Conservation (phyloP, 2,797 vertebrate genomes). For the Anguilla pacifica region DNA sequence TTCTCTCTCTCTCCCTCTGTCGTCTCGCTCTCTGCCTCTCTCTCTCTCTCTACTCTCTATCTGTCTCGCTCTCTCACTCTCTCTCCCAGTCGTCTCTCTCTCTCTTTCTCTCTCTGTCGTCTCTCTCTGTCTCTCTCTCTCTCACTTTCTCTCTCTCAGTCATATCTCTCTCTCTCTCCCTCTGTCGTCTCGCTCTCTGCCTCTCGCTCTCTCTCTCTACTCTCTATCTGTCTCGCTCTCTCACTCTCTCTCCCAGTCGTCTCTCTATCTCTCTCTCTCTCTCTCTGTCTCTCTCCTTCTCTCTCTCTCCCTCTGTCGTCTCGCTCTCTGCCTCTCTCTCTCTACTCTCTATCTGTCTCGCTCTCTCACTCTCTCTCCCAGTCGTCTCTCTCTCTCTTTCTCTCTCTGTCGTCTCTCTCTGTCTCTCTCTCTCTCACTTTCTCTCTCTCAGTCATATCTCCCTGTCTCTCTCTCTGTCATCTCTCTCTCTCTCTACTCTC, state of each 20-base stretch:
- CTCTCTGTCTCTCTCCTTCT: neutral
- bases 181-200: too few species aligned
- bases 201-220: too few species aligned
- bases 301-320: neutral
- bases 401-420: neutral
- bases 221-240: too few species aligned
- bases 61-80: neutral
- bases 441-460: too few species aligned
- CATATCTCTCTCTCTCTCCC: too few species aligned
- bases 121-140: neutral
- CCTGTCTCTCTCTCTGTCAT: too few species aligned
- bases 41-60: neutral
- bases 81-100: neutral
- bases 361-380: neutral
- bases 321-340: neutral
- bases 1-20: neutral
- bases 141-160: too few species aligned
- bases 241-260: too few species aligned
- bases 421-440: too few species aligned
- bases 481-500: too few species aligned
- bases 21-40: neutral
- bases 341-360: neutral
- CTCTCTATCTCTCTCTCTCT: neutral
- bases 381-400: too few species aligned
- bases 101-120: too few species aligned